These are phyloP conservation scores for Odontesthes bonariensis DNA, from an alignment of 2,113 vertebrate species.

Conservation along the genomic window DNA sequence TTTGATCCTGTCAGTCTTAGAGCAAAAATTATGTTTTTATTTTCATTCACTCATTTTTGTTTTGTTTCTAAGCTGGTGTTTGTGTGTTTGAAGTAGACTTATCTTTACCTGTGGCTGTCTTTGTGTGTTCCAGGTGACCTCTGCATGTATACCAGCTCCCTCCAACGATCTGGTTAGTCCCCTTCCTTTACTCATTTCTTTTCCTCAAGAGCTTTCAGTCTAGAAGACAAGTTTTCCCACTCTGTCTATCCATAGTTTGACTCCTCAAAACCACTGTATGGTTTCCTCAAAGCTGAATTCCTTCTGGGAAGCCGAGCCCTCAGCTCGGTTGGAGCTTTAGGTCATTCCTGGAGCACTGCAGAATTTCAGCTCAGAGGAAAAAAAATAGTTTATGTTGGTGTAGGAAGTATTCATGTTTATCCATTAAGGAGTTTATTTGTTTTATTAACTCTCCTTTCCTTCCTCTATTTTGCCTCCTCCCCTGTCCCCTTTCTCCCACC, in stretches of 20 bases:
- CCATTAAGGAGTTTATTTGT: slow-evolving; percentile 74
- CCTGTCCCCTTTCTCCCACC: slow-evolving; percentile 15
- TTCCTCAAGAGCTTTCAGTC: slow-evolving; percentile 11
- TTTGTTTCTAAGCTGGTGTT: background rate
- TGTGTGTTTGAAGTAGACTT: background rate
- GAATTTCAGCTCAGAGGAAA: slow-evolving; percentile 27
- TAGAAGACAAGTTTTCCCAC: slow-evolving; percentile 3
- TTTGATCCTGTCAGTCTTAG: background rate
- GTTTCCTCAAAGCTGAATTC: slow-evolving; percentile 57
- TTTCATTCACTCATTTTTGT: background rate
- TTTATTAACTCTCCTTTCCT: slow-evolving; percentile 71
- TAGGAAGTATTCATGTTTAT: slow-evolving; percentile 71
- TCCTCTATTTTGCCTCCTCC: slow-evolving; percentile 44
- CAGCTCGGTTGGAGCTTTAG: slow-evolving; percentile 38
- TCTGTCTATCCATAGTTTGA: slow-evolving; percentile 24
- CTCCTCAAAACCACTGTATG: slow-evolving; percentile 55
- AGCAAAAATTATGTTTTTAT: background rate
- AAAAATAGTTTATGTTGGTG: slow-evolving; percentile 44
- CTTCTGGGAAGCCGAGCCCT: slow-evolving; percentile 48
- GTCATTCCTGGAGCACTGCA: slow-evolving; percentile 56
- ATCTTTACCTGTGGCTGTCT: slow-evolving; percentile 31
- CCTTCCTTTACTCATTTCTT: background rate
- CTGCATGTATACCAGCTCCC: slow-evolving; percentile 84
- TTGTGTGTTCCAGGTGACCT: slow-evolving; percentile 84
- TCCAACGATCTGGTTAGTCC: slow-evolving; percentile 88